Base-by-base conservation (phyloP, 2,888 invertebrate species). In the Nysson spinosus region DNA sequence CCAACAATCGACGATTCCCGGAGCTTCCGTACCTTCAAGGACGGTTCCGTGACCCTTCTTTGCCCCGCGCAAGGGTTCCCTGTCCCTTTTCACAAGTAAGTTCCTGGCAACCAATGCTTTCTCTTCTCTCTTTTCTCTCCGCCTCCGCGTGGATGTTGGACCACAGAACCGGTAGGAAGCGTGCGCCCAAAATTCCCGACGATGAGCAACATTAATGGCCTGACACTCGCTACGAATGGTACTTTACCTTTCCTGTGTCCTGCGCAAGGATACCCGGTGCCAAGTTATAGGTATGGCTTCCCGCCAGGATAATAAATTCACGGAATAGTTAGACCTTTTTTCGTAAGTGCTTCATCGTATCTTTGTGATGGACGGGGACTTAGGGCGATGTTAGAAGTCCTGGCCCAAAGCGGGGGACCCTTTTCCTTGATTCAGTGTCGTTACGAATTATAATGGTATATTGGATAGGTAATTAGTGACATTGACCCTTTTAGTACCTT, bases 1-100 rank as follows among this genome's bases (percentile, higher is more conserved):
- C 86, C 87, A 46, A 82, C 85, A 42, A 80, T 84, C 75, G 84
- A 85, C 66, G 85, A 85, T 73, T 82, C 83, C 58, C 80, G 83
- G 57, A 82, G 83, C 56, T 82, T 83, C 52, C 79, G 80, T 43
- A 80, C 83, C 4, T 72, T 68, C 72, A 80, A 79, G 49, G 83
- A 81, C 16, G 81, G 83, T 49, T 89, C 88, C 68, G 83, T 91
- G 69, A 90, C 92, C 54, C 89, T 94, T 70, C 88, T 91, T 77
- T 94, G 93, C 83, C 92, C 93, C 44, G 92, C 92, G 62, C 93
- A 94, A 88, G 93, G 92, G 5, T 91, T 88, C 85, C 92, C 91
- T 30, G 89, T 90, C 54, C 91, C 91, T 30, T 78, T 86, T 47
- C 90, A 89, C 88, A 89, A 90, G 90, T 91, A 89, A 88, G 82